Evolutionary conservation across 1,140 invertebrate species (phyloP).

Genomic region (Coenobita brevimanus): DNA sequence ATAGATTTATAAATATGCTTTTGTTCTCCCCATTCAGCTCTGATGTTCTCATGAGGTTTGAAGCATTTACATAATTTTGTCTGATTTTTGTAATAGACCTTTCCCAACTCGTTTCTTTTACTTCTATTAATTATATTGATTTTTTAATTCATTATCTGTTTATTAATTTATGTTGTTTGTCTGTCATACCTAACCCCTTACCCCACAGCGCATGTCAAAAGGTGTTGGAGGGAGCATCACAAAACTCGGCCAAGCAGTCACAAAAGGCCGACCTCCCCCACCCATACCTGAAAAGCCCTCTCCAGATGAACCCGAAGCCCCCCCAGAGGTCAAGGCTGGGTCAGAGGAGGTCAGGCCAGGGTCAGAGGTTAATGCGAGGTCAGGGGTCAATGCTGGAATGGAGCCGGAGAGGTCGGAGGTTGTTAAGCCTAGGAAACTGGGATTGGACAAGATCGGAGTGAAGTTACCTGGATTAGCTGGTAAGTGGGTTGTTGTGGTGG

Average conservation of each 20-base stretch:
- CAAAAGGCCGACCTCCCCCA: too few species aligned
- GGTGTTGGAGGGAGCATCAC: not conserved
- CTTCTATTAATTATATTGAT: not conserved
- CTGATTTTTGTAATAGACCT: too few species aligned
- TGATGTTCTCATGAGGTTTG: too few species aligned
- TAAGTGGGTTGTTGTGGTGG: too few species aligned
- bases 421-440: not conserved
- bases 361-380: not conserved
- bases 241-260: not conserved
- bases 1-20: too few species aligned
- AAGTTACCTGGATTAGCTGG: slow-evolving; percentile 17
- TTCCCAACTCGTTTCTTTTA: not conserved
- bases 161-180: not conserved
- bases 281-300: not conserved
- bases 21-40: too few species aligned
- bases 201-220: not conserved
- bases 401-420: too few species aligned
- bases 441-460: slow-evolving; percentile 29
- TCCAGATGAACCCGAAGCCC: not conserved
- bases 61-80: too few species aligned
- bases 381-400: too few species aligned
- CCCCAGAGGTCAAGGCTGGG: too few species aligned
- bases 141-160: not conserved
- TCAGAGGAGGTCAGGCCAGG: too few species aligned
- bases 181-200: too few species aligned